Evolutionary conservation across 2,113 vertebrate genomes (phyloP).

Genomic region (Pollachius pollachius): DNA sequence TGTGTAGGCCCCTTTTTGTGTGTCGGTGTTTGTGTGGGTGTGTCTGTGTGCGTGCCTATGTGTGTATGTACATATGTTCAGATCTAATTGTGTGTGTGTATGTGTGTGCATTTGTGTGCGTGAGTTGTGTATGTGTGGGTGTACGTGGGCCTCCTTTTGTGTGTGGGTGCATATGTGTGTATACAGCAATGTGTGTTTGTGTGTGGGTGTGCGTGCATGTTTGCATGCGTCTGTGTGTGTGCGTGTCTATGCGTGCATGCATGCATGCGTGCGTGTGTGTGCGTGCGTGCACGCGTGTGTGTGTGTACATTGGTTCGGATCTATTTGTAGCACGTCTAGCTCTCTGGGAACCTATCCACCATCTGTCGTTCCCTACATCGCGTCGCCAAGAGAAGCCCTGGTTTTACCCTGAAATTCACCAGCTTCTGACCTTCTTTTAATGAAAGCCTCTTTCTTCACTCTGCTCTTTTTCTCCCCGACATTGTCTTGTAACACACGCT

Average conservation of each 20-base stretch:
- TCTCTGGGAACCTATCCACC: slow-evolving; percentile 68
- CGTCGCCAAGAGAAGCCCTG: slow-evolving; percentile 40
- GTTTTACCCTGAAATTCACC: slow-evolving; percentile 64
- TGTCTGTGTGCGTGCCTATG: no score
- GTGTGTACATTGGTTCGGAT: slow-evolving; percentile 30
- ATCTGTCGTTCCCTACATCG: slow-evolving; percentile 62
- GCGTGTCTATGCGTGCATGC: slow-evolving; percentile 10
- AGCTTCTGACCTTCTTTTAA: slow-evolving; percentile 57
- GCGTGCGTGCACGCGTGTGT: slow-evolving; percentile 1
- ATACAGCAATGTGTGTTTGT: no score
- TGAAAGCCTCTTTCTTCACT: slow-evolving; percentile 33
- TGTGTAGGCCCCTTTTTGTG: no score
- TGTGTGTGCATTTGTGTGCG: no score
- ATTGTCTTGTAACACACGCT: slow-evolving; percentile 4
- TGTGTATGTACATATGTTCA: no score
- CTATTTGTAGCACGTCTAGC: slow-evolving; percentile 69
- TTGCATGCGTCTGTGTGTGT: neutral
- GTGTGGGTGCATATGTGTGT: neutral
- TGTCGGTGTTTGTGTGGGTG: no score
- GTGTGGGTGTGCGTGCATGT: neutral
- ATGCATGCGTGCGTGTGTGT: slow-evolving; percentile 10
- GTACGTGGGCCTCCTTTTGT: neutral
- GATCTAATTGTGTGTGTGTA: no score
- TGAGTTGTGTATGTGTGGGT: neutral
- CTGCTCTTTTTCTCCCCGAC: slow-evolving; percentile 9